Conservation (phyloP, 1,140 invertebrate genomes). For the Drosophila auraria region DNA sequence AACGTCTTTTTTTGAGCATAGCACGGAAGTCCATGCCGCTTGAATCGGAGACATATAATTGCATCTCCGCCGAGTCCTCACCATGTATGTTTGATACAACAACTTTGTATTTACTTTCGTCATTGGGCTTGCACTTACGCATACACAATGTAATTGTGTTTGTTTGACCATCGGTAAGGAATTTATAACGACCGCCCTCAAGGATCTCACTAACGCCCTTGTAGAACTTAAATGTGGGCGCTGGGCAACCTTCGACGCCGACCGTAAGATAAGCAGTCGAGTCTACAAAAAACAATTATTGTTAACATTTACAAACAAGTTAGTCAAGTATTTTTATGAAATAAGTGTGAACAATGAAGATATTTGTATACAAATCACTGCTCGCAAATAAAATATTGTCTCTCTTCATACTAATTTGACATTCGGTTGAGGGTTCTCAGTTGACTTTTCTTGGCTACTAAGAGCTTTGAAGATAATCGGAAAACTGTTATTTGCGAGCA, state of each 20-base stretch:
- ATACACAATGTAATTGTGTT: constrained; percentile 97
- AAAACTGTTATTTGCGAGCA: not conserved
- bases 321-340: constrained; percentile 14
- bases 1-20: constrained; percentile 98
- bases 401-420: too few relatives aligned
- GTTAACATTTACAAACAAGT: constrained; percentile 26
- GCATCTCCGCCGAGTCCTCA: constrained; percentile 97
- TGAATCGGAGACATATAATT: constrained; percentile 97
- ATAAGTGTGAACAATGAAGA: too few relatives aligned
- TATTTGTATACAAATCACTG: not conserved
- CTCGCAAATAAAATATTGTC: not conserved
- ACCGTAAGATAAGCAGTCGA: constrained; percentile 95
- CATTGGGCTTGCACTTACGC: constrained; percentile 97
- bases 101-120: constrained; percentile 98
- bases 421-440: too few relatives aligned
- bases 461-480: not conserved
- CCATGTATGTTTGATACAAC: constrained; percentile 97
- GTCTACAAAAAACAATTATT: constrained; percentile 86
- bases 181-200: constrained; percentile 96
- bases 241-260: constrained; percentile 95
- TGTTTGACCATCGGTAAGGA: constrained; percentile 94
- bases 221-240: constrained; percentile 98
- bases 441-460: too few relatives aligned
- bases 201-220: constrained; percentile 96
- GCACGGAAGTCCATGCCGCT: constrained; percentile 99